phyloP scores from a whole-genome alignment of 1,140 invertebrate genomes.

The Aphelenchoides besseyi region DNA sequence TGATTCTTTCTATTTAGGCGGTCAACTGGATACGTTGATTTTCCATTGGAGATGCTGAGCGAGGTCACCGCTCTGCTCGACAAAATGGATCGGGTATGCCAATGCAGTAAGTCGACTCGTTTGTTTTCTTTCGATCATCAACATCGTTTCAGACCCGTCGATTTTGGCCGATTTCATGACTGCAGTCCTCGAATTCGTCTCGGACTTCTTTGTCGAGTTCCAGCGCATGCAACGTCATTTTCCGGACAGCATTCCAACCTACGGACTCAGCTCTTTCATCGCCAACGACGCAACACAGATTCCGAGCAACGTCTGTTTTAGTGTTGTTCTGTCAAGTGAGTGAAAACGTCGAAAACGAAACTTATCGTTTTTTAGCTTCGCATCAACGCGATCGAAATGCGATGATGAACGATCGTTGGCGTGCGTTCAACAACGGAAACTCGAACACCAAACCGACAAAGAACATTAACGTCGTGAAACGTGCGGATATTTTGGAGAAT shows the following conservation, averaged over 20 bases:
- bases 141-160: conserved; percentile 1
- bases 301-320: conserved; percentile 16
- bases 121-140: neutral
- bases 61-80: conserved; percentile 1
- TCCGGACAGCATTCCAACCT: neutral
- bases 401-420: conserved; percentile 8
- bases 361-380: neutral
- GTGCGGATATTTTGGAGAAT: conserved; percentile 14
- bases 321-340: conserved; percentile 2
- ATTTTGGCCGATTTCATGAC: conserved; percentile 8
- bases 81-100: conserved; percentile 5
- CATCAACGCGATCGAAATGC: conserved; percentile 6
- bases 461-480: conserved; percentile 17
- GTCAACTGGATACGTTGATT: neutral
- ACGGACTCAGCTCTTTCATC: neutral
- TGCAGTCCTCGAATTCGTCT: conserved; percentile 1
- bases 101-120: conserved; percentile 8
- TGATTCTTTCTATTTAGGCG: conserved; percentile 6
- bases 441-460: neutral
- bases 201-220: conserved; percentile 14
- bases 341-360: neutral
- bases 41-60: conserved; percentile 6
- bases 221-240: conserved; percentile 1
- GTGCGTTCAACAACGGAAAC: neutral
- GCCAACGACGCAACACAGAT: conserved; percentile 3